A percentile compares a stretch with the other conserved stretches of the same genome.
These are phyloP conservation scores for Argentina silus DNA, from an alignment of 2,797 vertebrate species.

Conservation along the genomic window DNA sequence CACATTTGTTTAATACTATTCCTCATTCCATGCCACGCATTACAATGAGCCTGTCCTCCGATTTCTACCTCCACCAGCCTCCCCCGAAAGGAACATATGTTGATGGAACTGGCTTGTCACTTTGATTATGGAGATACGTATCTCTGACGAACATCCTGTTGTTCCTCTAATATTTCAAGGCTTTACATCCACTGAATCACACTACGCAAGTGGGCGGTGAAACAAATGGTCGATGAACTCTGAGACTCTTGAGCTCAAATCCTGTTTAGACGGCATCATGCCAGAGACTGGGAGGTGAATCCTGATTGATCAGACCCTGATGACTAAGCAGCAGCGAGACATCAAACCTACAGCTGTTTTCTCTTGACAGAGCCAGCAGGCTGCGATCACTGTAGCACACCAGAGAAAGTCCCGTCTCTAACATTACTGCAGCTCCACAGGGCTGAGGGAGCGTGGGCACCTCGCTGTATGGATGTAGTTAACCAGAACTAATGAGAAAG, in stretches of 20 bases:
- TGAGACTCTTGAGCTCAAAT: background rate
- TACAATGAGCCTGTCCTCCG: too few relatives aligned
- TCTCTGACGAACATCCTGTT: slow-evolving; percentile 30
- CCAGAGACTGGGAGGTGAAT: slow-evolving; percentile 5
- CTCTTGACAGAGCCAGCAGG: slow-evolving; percentile 39
- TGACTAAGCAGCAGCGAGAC: slow-evolving; percentile 40
- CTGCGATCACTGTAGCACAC: slow-evolving; percentile 46
- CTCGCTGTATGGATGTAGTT: background rate
- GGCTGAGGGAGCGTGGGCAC: background rate
- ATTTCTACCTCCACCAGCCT: too few relatives aligned
- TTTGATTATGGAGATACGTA: slow-evolving; percentile 40
- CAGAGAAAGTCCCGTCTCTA: background rate
- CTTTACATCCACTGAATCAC: background rate
- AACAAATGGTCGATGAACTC: slow-evolving; percentile 17
- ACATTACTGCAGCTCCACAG: background rate
- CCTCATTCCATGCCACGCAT: too few relatives aligned
- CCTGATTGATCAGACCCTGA: slow-evolving; percentile 44
- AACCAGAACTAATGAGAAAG: slow-evolving; percentile 1
- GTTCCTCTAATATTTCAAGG: slow-evolving; percentile 8
- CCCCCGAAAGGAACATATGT: slow-evolving; percentile 1
- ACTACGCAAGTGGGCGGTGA: slow-evolving; percentile 16
- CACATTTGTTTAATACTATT: too few relatives aligned
- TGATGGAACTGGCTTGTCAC: slow-evolving; percentile 36
- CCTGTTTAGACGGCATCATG: slow-evolving; percentile 2
- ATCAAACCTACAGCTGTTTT: slow-evolving; percentile 45